Base-by-base conservation (phyloP, 2,113 vertebrate species). In the Todiramphus saurophagus region DNA sequence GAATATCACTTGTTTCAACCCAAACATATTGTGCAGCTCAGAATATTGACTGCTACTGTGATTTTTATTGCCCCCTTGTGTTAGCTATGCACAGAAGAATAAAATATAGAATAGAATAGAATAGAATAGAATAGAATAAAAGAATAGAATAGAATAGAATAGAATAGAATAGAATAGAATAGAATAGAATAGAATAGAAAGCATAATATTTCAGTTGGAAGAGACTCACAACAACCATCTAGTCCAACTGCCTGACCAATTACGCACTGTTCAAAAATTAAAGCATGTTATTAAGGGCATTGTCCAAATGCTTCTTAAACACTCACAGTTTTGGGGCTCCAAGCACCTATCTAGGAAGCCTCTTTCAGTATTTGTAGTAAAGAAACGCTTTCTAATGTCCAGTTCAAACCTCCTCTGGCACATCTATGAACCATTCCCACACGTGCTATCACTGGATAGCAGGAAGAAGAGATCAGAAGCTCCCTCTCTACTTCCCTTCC, bases 191-290 rank as follows among this genome's bases (percentile, higher is more conserved):
- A 30, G 35, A 55, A n/a, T 21, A 48, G 17, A 41, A 37, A 37
- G 37, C 37, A 48, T 11, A 33, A 59, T 15, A 46, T 33, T 64
- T 24, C 18, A 48, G 2, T 31, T n/a, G n/a, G 23, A 44, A 80
- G 27, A 7, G 3, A 44, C 14, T 37, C 76, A 35, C 13, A 67
- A 44, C 0, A 0, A 16, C 11, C 15, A 51, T 18, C 19, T 73
- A 55, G 37, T 37, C 68, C 68, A 44, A 16, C 11, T 35, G 15
- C 31, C 56, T 43, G 14, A 62, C 17, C 18, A 55, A 5, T 55
- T 80, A 19, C 55, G 33, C 8, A 11, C 62, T 67, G 39, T 67
- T 2, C 55, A 70, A 25, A 58, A 81, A 16, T 14, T 16, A 8
- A 68, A 37, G 9, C 33, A 12, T 15, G 13, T 39, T 24, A 6